Conservation (phyloP, 2,797 vertebrate species). For the Melanotaenia parkinsoni region DNA sequence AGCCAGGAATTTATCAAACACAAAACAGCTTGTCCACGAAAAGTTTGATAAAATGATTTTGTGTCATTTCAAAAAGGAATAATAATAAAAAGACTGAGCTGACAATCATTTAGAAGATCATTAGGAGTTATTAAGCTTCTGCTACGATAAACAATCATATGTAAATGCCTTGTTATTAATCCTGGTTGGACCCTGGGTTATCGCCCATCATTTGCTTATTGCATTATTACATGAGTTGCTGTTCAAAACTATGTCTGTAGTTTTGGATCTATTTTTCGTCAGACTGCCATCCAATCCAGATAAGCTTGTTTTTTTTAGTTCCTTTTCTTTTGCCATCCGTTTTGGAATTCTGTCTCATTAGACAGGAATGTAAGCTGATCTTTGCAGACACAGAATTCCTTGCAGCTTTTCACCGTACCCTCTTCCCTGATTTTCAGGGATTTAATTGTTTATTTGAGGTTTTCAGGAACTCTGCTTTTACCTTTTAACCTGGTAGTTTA, state of each 20-base stretch:
- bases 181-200: not conserved
- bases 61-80: no score
- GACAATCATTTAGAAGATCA: no score
- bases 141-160: no score
- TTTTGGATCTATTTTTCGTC: constrained; percentile 13
- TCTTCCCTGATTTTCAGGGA: constrained; percentile 36
- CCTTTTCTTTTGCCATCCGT: constrained; percentile 8
- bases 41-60: no score
- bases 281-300: constrained; percentile 7
- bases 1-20: constrained; percentile 10
- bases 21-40: not conserved
- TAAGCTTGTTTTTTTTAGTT: constrained; percentile 1
- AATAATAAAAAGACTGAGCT: no score
- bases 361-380: constrained; percentile 49
- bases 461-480: constrained; percentile 59
- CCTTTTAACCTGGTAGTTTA: constrained; percentile 55
- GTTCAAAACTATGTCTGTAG: not conserved
- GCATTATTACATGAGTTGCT: not conserved
- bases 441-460: constrained; percentile 61
- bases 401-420: not conserved
- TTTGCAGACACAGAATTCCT: constrained; percentile 20
- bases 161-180: no score
- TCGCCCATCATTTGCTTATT: not conserved
- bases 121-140: no score
- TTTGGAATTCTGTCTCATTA: constrained; percentile 50